Base-by-base conservation (phyloP, 2,113 vertebrate genomes). In the Barbus barbus region DNA sequence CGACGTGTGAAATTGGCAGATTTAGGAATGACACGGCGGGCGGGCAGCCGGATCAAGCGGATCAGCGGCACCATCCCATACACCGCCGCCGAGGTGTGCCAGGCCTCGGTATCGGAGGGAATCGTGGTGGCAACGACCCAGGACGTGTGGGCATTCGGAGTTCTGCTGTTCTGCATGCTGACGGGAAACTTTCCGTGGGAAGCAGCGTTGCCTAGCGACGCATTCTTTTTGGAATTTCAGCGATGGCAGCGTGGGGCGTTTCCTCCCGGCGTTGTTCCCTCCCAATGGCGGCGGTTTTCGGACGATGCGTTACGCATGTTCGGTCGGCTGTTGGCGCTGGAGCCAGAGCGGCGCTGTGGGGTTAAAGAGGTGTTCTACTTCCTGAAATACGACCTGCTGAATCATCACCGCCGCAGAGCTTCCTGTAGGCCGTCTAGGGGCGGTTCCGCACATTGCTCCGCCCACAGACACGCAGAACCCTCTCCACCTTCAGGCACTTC, bases 161-260 rank as follows among this genome's bases (percentile, higher is more conserved):
- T 99, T 89, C 94, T 99, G 90, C 96, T 99, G 87, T 99, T 99
- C 94, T 99, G 98, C 38, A 98, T 99, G 93, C 95, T 99, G 89
- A 99, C 97, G 0, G 97, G 98, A 8, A 99, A 99, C 86, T 99
- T 99, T 92, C 98, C 98, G 3, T 99, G 98, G 98, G 98, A 99
- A 92, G 97, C 97, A 0, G 98, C 98, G 0, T 93, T 97, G n/a
- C 94, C 95, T 0, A 93, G 95, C 0, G 98, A 99, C 41, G 94
- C 97, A 78, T 99, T 99, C 94, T 99, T 98, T 0, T 96, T 97
- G 87, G 98, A 99, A 93, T 99, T 99, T 18, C 96, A 97, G 36
- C 95, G 96, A 90, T 99, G 98, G 98, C 98, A 99, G 93, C 96
- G 96, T 56, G 97, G 97, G 4, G 92, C 93, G 0, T 93, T 93